A percentile compares a stretch with the other conserved stretches of the same genome.
Conservation (phyloP, 2,797 vertebrate genomes). For the Pterois miles region DNA sequence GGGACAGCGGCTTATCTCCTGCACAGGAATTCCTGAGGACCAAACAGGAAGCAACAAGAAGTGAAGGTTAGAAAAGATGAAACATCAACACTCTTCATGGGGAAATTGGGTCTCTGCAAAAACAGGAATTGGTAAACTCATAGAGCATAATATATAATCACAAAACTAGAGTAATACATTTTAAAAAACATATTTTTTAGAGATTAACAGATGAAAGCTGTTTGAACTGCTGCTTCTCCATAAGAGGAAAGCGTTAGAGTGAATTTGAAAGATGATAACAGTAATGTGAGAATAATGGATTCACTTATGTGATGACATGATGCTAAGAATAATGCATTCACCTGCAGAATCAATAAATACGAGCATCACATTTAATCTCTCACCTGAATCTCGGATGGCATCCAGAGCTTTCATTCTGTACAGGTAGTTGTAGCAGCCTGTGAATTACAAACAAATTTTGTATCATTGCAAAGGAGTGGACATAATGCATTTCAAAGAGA, state of each 20-base stretch:
- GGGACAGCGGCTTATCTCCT: constrained; percentile 84
- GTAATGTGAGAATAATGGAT: not conserved
- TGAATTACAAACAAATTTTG: constrained; percentile 5
- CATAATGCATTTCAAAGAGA: not conserved
- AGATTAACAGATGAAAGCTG: not conserved
- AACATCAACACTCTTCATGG: not conserved
- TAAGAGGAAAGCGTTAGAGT: not conserved
- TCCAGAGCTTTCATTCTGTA: constrained; percentile 98
- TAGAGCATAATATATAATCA: not conserved
- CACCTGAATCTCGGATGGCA: constrained; percentile 92
- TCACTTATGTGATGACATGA: not conserved
- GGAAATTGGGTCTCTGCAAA: not conserved
- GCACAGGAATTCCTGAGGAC: constrained; percentile 87
- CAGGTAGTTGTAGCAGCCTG: constrained; percentile 94
- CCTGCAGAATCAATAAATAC: not conserved
- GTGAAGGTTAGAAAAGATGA: not conserved
- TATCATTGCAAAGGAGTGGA: not conserved
- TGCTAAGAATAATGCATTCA: not conserved
- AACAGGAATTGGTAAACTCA: not conserved
- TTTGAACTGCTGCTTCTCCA: not conserved
- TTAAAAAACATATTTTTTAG: not conserved
- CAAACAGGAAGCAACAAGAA: constrained; percentile 7
- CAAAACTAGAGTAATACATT: not conserved
- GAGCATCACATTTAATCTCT: not conserved
- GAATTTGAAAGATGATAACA: not conserved